Evolutionary conservation across 2,888 invertebrate species (phyloP), one percentile per base, ranked within the genome.

Genomic region (Chrysomela aeneicollis): DNA sequence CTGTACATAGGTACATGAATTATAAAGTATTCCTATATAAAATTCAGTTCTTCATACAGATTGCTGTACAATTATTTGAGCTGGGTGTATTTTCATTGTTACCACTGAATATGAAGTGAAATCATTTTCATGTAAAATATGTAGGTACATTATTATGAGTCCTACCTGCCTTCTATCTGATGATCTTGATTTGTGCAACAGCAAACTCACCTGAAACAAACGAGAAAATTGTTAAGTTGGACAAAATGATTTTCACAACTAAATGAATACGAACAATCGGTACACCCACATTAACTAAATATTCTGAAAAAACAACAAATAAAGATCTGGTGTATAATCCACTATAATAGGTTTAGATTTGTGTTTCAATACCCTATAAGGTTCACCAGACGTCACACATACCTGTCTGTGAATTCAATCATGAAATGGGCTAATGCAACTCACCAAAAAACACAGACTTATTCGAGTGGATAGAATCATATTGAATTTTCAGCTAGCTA

Each of bases 351-450:
- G 15, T 42, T 42, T 12, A 15, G n/a, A 4, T 42, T 15, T 42
- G n/a, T 42, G 15, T 42, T n/a, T 35, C 32, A 4, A 42, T 15
- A 42, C 3, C 2, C n/a, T 15, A 3, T 15, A 3, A 42, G 42
- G 42, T 42, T 42, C 4, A 15, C 42, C 12, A 42, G 42, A 42
- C 42, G 15, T 42, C 42, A 15, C 42, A 15, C 49, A 46, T 15
- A 57, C 5, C 46, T 15, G 19, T 54, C 55, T 46, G 26, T 17
- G 22, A 17, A 19, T 37, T 26, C 26, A 47, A 69, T 69, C 64
- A 66, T 67, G 67, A 64, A 65, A 67, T 67, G 64, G 50, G 61
- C 50, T 65, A 70, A 63, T 69, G 67, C 65, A 67, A 67, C 60
- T 63, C 30, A 6, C 18, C 54, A 57, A 66, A 70, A 70, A 70